phyloP scores from a whole-genome alignment of 2,113 vertebrate genomes.

The Holacanthus passer region DNA sequence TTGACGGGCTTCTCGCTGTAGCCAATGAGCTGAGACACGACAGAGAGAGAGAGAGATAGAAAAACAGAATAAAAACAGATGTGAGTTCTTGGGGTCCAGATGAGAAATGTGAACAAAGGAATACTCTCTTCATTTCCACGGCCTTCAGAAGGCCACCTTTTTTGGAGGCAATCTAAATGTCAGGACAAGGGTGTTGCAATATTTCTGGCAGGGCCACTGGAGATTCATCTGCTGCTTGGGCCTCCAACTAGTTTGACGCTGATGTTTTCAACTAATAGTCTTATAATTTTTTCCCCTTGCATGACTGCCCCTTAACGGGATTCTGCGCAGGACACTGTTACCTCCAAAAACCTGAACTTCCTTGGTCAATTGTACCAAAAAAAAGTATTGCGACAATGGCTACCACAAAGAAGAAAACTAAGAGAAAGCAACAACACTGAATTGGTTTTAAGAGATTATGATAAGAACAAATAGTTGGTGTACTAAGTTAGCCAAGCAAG shows the following conservation, averaged over 20 bases:
- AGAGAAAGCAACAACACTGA: neutral
- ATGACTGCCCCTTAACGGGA: slow-evolving; percentile 43
- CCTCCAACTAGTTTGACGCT: slow-evolving; percentile 52
- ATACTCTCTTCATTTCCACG: slow-evolving; percentile 60
- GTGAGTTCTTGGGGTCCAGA: slow-evolving; percentile 54
- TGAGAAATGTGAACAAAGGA: slow-evolving; percentile 64
- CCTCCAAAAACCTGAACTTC: slow-evolving; percentile 37
- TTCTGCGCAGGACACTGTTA: slow-evolving; percentile 22
- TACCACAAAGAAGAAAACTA: neutral
- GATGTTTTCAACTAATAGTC: slow-evolving; percentile 57
- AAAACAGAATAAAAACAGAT: slow-evolving; percentile 60
- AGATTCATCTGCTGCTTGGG: slow-evolving; percentile 70
- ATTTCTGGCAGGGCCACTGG: slow-evolving; percentile 63
- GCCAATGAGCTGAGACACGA: slow-evolving; percentile 90
- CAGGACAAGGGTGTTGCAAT: slow-evolving; percentile 59
- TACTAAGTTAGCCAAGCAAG: neutral
- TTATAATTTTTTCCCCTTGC: slow-evolving; percentile 57
- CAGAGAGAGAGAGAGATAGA: slow-evolving; percentile 59
- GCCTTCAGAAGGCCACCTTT: slow-evolving; percentile 52
- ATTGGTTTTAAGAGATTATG: neutral
- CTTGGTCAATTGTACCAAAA: slow-evolving; percentile 5
- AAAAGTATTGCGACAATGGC: neutral
- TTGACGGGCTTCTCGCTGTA: slow-evolving; percentile 97
- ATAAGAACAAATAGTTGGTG: neutral
- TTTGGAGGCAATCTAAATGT: slow-evolving; percentile 70